Percentiles rank a stretch among this genome's conserved stretches.
Evolutionary conservation across 2,113 vertebrate genomes (phyloP).

Genomic region (Reinhardtius hippoglossoides): DNA sequence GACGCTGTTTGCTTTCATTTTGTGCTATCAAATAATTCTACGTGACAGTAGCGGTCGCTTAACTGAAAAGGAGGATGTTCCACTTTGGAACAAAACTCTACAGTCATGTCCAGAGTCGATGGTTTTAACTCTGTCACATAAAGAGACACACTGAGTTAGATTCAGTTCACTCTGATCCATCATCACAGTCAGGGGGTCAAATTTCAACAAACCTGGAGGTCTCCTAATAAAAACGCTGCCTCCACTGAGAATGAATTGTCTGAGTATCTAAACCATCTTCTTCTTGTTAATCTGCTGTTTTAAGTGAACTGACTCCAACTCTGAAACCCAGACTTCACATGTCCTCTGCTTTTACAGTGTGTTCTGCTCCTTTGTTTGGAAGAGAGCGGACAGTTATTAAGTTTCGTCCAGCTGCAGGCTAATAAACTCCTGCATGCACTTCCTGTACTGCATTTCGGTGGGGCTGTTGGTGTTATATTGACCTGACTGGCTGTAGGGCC

Average conservation of each 20-base stretch:
- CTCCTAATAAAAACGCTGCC: neutral
- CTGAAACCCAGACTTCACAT: slow-evolving; percentile 4
- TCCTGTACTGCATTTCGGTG: slow-evolving; percentile 97
- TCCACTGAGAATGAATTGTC: neutral
- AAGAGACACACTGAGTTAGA: slow-evolving; percentile 31
- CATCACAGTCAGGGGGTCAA: neutral
- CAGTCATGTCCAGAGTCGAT: slow-evolving; percentile 29
- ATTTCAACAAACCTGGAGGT: neutral
- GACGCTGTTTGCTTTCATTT: slow-evolving; percentile 4
- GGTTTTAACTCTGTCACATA: slow-evolving; percentile 43
- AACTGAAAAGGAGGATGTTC: slow-evolving; percentile 34
- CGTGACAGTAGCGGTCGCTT: slow-evolving; percentile 46
- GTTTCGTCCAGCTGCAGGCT: slow-evolving; percentile 91
- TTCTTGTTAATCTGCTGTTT: neutral
- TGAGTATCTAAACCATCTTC: neutral
- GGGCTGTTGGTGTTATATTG: slow-evolving; percentile 94
- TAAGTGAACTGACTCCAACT: slow-evolving; percentile 30
- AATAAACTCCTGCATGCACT: slow-evolving; percentile 97
- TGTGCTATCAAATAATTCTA: slow-evolving; percentile 34
- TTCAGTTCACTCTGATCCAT: slow-evolving; percentile 20
- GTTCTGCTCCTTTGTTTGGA: slow-evolving; percentile 1
- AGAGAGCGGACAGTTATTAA: slow-evolving; percentile 57
- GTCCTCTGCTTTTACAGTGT: neutral
- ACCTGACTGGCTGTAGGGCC: slow-evolving; percentile 97
- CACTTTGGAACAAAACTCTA: slow-evolving; percentile 56